These are phyloP conservation scores for Parapristionchus giblindavisi DNA, from an alignment of 2,888 invertebrate genomes.

Conservation along the genomic window DNA sequence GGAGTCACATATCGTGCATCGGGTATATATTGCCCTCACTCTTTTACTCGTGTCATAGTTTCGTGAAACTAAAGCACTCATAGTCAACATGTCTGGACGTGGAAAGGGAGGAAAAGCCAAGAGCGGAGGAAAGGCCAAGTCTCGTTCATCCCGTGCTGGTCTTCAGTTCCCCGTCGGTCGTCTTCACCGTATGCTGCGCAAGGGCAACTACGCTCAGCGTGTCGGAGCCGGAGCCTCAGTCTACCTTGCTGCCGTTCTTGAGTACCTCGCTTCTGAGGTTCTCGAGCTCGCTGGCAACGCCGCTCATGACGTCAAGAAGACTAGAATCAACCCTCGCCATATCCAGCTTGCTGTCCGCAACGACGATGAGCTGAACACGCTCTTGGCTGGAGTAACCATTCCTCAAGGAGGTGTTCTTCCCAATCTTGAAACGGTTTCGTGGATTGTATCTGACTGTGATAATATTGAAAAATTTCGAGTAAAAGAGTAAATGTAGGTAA, in stretches of 20 bases:
- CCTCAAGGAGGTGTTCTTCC: conserved; percentile 84
- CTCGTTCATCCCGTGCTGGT: conserved; percentile 67
- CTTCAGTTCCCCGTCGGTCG: conserved; percentile 69
- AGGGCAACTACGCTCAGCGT: conserved; percentile 64
- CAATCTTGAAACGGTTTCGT: too few species aligned
- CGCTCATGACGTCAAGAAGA: conserved; percentile 72
- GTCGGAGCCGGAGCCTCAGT: conserved; percentile 64
- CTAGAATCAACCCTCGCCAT: conserved; percentile 71
- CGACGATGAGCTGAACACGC: conserved; percentile 62
- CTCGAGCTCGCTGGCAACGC: conserved; percentile 72
- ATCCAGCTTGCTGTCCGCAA: conserved; percentile 59
- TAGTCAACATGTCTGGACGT: conserved; percentile 81
- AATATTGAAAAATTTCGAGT: too few species aligned
- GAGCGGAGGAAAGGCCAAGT: conserved; percentile 59
- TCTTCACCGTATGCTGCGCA: conserved; percentile 66
- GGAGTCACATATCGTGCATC: too few species aligned
- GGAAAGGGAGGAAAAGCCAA: conserved; percentile 81
- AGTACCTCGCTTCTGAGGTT: conserved; percentile 63
- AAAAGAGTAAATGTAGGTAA: too few species aligned
- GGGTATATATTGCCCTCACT: too few species aligned
- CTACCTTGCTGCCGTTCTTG: conserved; percentile 62
- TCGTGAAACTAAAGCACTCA: too few species aligned
- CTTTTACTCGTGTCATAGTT: too few species aligned
- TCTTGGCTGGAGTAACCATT: conserved; percentile 79
- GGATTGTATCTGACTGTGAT: too few species aligned